A percentile compares a stretch with the other conserved stretches of the same genome.
phyloP scores from a whole-genome alignment of 2,113 vertebrate genomes.

The Phylloscopus trochilus region DNA sequence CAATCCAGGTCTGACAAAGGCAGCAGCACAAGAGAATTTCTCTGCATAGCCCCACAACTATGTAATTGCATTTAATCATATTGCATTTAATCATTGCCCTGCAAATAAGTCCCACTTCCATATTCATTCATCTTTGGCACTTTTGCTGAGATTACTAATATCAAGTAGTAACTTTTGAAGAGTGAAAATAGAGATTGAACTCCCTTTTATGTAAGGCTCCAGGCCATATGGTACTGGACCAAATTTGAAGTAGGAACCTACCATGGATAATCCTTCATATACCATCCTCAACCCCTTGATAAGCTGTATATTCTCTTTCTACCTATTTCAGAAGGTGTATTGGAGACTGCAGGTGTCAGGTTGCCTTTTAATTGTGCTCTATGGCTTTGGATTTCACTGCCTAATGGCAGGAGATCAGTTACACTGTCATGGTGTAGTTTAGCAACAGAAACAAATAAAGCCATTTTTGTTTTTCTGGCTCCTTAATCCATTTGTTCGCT shows the following conservation, averaged over 20 bases:
- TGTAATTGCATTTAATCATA: neutral
- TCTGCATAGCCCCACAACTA: neutral
- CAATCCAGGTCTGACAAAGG: neutral
- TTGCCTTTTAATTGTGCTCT: constrained; percentile 50
- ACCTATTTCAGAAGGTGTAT: neutral
- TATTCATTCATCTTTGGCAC: neutral
- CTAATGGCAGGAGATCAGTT: constrained; percentile 58
- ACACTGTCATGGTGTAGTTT: neutral
- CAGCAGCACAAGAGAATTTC: neutral
- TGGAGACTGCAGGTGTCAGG: constrained; percentile 30
- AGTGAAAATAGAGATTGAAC: neutral
- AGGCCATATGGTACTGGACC: neutral
- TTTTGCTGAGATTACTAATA: neutral
- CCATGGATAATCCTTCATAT: neutral
- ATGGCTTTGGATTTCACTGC: constrained; percentile 24
- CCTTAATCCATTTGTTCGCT: neutral
- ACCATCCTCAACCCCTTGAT: neutral
- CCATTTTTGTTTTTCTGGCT: constrained; percentile 17
- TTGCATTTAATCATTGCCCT: neutral
- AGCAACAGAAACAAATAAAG: constrained; percentile 25
- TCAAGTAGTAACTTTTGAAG: neutral
- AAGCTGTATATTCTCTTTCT: neutral
- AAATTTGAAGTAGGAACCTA: neutral
- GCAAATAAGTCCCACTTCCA: neutral
- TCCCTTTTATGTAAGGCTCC: neutral